A percentile compares a stretch with the other conserved stretches of the same genome.
phyloP scores from a whole-genome alignment of 2,888 invertebrate species.

The Onthophagus sagittarius region DNA sequence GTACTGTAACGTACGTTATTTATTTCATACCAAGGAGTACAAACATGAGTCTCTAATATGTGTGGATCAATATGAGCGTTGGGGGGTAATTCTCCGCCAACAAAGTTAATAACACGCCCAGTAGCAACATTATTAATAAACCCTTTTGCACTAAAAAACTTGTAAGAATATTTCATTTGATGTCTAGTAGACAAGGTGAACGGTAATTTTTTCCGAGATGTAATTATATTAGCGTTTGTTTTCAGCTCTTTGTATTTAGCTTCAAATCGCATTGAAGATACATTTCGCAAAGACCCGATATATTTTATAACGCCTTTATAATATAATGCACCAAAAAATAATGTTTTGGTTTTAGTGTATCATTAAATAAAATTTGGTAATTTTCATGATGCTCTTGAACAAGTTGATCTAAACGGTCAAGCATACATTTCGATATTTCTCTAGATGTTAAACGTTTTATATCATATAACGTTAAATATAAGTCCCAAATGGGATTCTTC shows the following conservation, averaged over 20 bases:
- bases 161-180: slow-evolving; percentile 18
- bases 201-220: slow-evolving; percentile 26
- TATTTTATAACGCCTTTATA: slow-evolving; percentile 21
- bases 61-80: no score
- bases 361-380: slow-evolving; percentile 7
- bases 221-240: slow-evolving; percentile 18
- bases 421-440: no score
- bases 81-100: no score
- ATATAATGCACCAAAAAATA: slow-evolving; percentile 20
- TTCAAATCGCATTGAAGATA: slow-evolving; percentile 26
- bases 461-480: neutral
- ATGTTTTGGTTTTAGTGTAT: slow-evolving; percentile 19
- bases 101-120: no score
- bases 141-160: neutral
- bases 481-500: neutral
- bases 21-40: no score
- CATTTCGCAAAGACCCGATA: slow-evolving; percentile 12
- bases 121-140: no score
- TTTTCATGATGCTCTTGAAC: no score
- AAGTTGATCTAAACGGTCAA: no score
- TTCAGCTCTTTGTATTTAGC: slow-evolving; percentile 28
- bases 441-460: no score
- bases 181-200: slow-evolving; percentile 22
- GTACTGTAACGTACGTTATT: no score
- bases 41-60: no score